Evolutionary conservation across 2,797 vertebrate species (phyloP).

Genomic region (Phylloscopus collybita): DNA sequence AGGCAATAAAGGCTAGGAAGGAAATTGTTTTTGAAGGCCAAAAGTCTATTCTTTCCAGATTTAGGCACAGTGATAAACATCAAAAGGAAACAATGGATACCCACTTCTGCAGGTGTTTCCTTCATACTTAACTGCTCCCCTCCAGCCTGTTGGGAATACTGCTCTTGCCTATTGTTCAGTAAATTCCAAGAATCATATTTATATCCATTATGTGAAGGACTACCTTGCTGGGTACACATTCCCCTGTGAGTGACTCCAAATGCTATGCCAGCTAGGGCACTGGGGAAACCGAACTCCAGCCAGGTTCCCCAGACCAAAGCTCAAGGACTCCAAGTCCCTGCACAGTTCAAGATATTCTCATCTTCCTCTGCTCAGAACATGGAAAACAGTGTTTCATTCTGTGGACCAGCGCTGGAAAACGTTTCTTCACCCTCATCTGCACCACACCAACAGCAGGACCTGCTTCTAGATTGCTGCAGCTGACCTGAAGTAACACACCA

Average conservation of each 20-base stretch:
- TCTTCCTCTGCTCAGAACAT: background rate
- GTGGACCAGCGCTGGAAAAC: background rate
- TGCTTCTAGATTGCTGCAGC: background rate
- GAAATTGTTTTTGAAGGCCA: constrained; percentile 64
- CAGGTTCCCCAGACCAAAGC: background rate
- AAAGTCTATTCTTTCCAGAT: constrained; percentile 70
- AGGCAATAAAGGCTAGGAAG: constrained; percentile 63
- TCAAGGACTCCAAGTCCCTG: background rate
- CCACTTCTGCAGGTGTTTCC: constrained; percentile 73
- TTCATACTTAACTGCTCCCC: constrained; percentile 51
- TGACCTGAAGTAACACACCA: background rate
- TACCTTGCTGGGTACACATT: background rate
- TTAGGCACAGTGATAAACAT: constrained; percentile 66
- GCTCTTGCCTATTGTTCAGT: constrained; percentile 61
- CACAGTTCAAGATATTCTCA: background rate
- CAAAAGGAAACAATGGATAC: constrained; percentile 75
- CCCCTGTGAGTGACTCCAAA: background rate
- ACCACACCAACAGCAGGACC: background rate
- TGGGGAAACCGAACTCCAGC: background rate
- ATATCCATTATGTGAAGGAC: constrained; percentile 36
- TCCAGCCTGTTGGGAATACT: constrained; percentile 57
- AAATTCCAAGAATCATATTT: constrained; percentile 69
- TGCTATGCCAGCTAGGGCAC: constrained; percentile 33
- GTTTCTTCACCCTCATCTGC: background rate
- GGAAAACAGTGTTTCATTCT: background rate